These are phyloP conservation scores for Orchesella cincta DNA, from an alignment of 1,140 invertebrate species.

Conservation along the genomic window DNA sequence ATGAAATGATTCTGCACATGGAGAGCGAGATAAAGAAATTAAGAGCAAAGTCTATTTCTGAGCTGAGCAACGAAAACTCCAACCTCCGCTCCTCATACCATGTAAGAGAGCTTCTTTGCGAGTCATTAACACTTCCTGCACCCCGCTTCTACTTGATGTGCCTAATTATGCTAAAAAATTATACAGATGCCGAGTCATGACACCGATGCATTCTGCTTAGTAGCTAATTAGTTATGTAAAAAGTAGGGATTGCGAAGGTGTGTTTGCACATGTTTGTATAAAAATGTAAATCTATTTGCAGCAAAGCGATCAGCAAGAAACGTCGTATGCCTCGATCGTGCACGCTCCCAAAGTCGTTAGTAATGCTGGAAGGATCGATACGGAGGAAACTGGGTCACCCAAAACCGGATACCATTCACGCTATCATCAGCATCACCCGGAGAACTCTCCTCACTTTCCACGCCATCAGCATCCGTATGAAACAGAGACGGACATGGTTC, in stretches of 20 bases:
- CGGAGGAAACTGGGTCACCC: constrained; percentile 7
- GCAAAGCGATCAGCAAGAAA: background rate
- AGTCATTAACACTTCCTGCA: too few relatives aligned
- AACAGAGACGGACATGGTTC: background rate
- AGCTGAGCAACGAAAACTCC: constrained; percentile 32
- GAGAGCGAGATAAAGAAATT: constrained; percentile 37
- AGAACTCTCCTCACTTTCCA: constrained; percentile 8
- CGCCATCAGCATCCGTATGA: background rate
- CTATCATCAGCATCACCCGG: constrained; percentile 12
- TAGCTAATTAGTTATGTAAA: too few relatives aligned
- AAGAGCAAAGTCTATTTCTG: constrained; percentile 33
- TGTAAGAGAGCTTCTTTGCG: background rate
- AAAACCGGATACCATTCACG: constrained; percentile 10
- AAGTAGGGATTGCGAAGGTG: too few relatives aligned
- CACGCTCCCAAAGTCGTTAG: background rate
- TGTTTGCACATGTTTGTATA: too few relatives aligned
- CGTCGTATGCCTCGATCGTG: background rate
- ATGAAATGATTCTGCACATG: constrained; percentile 31
- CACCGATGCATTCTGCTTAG: too few relatives aligned
- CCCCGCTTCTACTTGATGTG: too few relatives aligned
- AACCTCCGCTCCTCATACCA: constrained; percentile 29
- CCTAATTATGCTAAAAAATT: too few relatives aligned
- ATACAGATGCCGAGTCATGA: too few relatives aligned
- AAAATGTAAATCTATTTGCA: too few relatives aligned
- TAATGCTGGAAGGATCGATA: constrained; percentile 3